Percentiles rank a stretch among this genome's conserved stretches.
Conservation (phyloP, 1,140 invertebrate genomes). For the Drosophila bifasciata region DNA sequence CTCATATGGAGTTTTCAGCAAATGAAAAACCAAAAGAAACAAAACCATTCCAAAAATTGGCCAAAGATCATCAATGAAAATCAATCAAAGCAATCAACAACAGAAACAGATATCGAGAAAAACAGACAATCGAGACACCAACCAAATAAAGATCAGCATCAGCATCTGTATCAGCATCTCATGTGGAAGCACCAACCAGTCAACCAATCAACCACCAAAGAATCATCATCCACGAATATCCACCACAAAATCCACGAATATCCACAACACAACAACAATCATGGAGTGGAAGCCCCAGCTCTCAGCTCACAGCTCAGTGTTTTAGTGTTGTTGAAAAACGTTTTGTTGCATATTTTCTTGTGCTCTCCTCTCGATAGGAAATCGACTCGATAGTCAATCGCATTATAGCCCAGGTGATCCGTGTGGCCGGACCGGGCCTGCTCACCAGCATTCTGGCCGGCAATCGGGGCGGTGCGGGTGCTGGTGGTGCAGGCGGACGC, state of each 20-base stretch:
- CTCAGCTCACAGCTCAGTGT: no score
- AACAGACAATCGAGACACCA: not conserved
- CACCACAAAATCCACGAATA: no score
- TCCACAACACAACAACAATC: no score
- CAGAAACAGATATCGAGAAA: not conserved
- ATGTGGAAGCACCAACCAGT: slow-evolving; percentile 2
- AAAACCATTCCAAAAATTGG: slow-evolving; percentile 4
- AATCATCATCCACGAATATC: not conserved
- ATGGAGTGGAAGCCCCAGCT: no score
- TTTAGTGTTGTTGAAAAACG: no score
- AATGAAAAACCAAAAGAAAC: not conserved
- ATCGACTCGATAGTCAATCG: slow-evolving; percentile 91
- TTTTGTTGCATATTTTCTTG: slow-evolving; percentile 26
- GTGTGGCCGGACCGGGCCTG: slow-evolving; percentile 88
- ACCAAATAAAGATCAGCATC: slow-evolving; percentile 3
- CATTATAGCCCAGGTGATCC: slow-evolving; percentile 88
- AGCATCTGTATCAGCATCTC: slow-evolving; percentile 12
- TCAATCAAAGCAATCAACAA: not conserved
- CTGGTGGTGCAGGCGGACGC: slow-evolving; percentile 41
- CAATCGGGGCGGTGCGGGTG: slow-evolving; percentile 58
- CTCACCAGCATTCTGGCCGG: slow-evolving; percentile 83
- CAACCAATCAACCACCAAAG: slow-evolving; percentile 9
- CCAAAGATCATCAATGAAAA: slow-evolving; percentile 8
- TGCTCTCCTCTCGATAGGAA: slow-evolving; percentile 86
- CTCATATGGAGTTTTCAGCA: slow-evolving; percentile 20